phyloP scores from a whole-genome alignment of 2,113 vertebrate species.

The Chaetura pelagica region DNA sequence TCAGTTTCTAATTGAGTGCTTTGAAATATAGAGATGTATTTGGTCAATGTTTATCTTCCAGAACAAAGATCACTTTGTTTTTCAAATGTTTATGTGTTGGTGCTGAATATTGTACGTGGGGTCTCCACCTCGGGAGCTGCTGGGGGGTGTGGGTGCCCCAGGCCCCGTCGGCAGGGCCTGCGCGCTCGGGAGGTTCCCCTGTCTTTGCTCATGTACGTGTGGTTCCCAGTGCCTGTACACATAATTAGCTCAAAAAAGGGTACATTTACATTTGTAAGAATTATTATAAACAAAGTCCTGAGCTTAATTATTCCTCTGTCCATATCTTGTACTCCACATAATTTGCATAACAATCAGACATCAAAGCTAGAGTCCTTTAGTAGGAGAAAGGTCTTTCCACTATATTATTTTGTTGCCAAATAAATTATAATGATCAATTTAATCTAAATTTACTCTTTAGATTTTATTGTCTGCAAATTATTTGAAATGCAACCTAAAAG shows the following conservation, averaged over 20 bases:
- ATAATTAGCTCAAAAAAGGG: not conserved
- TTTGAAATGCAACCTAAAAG: conserved; percentile 26
- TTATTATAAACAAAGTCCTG: not conserved
- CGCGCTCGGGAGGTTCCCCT: rapidly evolving
- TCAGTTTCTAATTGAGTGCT: conserved; percentile 56
- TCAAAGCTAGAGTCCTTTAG: conserved; percentile 22
- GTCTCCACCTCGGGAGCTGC: not conserved
- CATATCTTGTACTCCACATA: not conserved
- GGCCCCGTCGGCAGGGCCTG: too few species aligned
- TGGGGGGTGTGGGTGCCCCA: not conserved
- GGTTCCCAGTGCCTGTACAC: not conserved
- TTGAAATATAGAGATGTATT: conserved; percentile 47
- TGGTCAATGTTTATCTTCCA: conserved; percentile 48
- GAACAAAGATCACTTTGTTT: conserved; percentile 52
- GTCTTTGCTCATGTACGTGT: not conserved
- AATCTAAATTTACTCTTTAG: conserved; percentile 29
- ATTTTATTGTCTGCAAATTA: not conserved
- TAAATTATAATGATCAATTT: conserved; percentile 49
- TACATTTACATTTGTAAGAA: not conserved
- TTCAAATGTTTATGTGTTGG: not conserved
- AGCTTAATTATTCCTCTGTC: conserved; percentile 48
- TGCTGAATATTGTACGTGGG: not conserved
- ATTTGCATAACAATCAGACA: conserved; percentile 57
- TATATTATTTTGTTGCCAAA: conserved; percentile 11
- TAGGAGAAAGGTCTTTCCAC: conserved; percentile 2